Evolutionary conservation across 2,888 invertebrate species (phyloP).

Genomic region (Eucriotettix oculatus): DNA sequence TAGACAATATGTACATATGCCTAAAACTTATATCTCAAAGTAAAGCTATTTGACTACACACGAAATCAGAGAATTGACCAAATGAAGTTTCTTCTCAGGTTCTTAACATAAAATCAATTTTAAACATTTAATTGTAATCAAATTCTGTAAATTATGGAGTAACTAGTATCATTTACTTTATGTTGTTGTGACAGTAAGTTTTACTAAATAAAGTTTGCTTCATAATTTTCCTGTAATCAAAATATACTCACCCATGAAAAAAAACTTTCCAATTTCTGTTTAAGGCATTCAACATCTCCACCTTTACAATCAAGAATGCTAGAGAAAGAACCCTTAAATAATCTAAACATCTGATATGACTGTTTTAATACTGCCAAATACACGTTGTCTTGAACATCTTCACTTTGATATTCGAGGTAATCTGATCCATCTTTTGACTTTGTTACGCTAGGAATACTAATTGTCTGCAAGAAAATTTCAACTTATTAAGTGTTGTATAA

Average conservation of each 20-base stretch:
- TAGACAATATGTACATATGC: too few relatives aligned
- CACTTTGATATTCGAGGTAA: conserved; percentile 56
- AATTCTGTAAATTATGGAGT: too few relatives aligned
- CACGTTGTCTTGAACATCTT: conserved; percentile 64
- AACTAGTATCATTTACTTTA: too few relatives aligned
- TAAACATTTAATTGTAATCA: too few relatives aligned
- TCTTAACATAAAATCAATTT: too few relatives aligned
- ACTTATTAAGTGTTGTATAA: too few relatives aligned
- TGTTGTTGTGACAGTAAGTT: too few relatives aligned
- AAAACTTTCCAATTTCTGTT: conserved; percentile 58
- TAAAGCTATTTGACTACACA: too few relatives aligned
- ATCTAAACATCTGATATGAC: conserved; percentile 69
- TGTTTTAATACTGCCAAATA: conserved; percentile 52
- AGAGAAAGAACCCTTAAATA: conserved; percentile 67
- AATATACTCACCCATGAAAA: conserved; percentile 47
- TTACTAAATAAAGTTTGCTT: too few relatives aligned
- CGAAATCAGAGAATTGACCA: too few relatives aligned
- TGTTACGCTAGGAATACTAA: conserved; percentile 51
- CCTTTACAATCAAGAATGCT: conserved; percentile 35
- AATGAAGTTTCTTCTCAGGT: too few relatives aligned
- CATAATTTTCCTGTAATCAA: not conserved
- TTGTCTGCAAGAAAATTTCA: conserved; percentile 37
- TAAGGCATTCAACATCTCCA: conserved; percentile 39
- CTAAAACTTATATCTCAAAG: too few relatives aligned
- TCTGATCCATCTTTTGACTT: conserved; percentile 57